phyloP scores from a whole-genome alignment of 2,797 vertebrate genomes.

The Pantherophis vulpinus region DNA sequence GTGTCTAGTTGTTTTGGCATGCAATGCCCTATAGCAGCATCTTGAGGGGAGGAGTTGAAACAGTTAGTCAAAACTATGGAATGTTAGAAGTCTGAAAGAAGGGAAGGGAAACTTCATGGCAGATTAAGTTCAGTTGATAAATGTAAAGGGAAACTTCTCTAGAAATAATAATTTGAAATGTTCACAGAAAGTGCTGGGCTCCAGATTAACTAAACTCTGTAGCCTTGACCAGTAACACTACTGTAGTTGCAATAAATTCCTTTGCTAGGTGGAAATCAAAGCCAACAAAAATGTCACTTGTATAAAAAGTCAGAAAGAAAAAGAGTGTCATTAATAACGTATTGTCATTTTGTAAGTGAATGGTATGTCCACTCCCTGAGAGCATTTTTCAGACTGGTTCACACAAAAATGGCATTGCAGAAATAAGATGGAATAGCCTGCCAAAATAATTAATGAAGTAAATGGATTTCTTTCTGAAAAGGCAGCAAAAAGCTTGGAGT shows the following conservation, averaged over 20 bases:
- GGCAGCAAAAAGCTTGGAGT: not conserved
- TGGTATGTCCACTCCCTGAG: not conserved
- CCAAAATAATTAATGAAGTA: not conserved
- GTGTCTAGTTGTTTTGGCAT: not conserved
- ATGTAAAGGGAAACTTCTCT: not conserved
- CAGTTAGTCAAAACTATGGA: not conserved
- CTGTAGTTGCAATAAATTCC: not conserved
- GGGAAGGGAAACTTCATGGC: not conserved
- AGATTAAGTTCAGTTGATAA: slow-evolving; percentile 3
- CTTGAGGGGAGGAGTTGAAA: not conserved
- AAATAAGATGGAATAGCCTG: not conserved
- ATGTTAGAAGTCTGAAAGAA: not conserved
- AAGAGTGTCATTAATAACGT: not conserved
- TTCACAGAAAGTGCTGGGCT: not conserved
- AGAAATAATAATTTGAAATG: slow-evolving; percentile 1
- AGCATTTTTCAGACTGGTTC: not conserved
- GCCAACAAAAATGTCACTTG: not conserved
- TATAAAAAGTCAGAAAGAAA: not conserved
- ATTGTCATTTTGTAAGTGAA: not conserved
- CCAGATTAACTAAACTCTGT: slow-evolving; percentile 7
- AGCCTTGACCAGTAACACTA: not conserved
- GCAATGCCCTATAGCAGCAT: not conserved
- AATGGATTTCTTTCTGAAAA: not conserved
- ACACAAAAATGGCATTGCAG: not conserved
- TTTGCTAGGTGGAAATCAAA: slow-evolving; percentile 6